Conservation (phyloP, 1,140 invertebrate genomes). For the Gyrodactylus bullatarudis region DNA sequence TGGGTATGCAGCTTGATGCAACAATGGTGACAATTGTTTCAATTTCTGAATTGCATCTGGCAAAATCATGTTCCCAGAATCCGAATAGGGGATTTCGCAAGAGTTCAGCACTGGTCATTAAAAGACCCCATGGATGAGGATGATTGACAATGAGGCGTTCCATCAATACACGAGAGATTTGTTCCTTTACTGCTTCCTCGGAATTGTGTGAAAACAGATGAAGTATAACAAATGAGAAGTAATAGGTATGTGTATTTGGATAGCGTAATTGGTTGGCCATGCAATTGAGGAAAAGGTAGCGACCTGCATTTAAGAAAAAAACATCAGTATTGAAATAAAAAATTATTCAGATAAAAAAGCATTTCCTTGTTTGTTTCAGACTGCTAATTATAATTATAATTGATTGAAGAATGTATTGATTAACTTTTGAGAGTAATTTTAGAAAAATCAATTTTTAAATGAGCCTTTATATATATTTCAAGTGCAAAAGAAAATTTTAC, state of each 20-base stretch:
- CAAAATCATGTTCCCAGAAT: constrained; percentile 95
- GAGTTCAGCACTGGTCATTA: constrained; percentile 92
- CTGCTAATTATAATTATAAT: no score
- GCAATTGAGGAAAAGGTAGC: constrained; percentile 79
- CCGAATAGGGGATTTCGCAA: constrained; percentile 95
- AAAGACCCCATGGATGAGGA: constrained; percentile 88
- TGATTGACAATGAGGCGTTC: constrained; percentile 83
- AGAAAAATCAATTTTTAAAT: not conserved
- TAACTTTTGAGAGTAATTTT: no score
- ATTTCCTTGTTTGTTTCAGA: no score
- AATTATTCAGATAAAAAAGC: not conserved
- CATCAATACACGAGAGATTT: constrained; percentile 48
- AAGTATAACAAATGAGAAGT: constrained; percentile 78
- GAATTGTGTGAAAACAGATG: constrained; percentile 93
- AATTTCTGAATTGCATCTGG: constrained; percentile 88
- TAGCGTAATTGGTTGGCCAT: constrained; percentile 90
- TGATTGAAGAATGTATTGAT: no score
- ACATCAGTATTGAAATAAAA: not conserved
- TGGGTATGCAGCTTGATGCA: constrained; percentile 14
- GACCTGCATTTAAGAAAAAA: constrained; percentile 20
- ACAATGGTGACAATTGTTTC: constrained; percentile 34
- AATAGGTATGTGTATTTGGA: constrained; percentile 95
- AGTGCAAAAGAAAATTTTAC: no score
- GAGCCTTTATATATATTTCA: not conserved
- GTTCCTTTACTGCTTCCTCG: constrained; percentile 61